Percentiles rank a stretch among this genome's conserved stretches.
Conservation (phyloP, 2,113 vertebrate species). For the Centropristis striata region DNA sequence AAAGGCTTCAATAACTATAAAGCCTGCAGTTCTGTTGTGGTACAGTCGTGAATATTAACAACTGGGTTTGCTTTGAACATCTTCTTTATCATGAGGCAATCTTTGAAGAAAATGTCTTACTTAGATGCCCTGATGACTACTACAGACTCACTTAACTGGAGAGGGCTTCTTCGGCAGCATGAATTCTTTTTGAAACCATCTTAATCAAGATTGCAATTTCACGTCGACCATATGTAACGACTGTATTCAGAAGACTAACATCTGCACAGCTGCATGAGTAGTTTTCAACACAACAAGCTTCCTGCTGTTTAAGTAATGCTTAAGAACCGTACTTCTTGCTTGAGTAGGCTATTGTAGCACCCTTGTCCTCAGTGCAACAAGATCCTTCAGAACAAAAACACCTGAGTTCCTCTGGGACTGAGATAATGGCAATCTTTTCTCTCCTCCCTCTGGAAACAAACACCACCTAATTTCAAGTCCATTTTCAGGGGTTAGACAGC, state of each 20-base stretch:
- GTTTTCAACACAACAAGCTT: neutral
- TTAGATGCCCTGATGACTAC: neutral
- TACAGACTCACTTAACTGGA: neutral
- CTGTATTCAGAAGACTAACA: neutral
- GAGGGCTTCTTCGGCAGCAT: neutral
- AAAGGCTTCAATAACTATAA: neutral
- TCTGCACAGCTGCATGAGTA: neutral
- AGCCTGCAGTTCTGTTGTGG: neutral
- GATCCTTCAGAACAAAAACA: conserved; percentile 40
- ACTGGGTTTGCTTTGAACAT: neutral
- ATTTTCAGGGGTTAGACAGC: conserved; percentile 37
- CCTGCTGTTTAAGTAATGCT: conserved; percentile 4
- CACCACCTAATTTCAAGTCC: conserved; percentile 26
- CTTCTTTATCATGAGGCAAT: neutral
- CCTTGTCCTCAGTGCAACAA: conserved; percentile 7
- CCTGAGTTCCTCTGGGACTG: conserved; percentile 25
- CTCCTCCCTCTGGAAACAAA: conserved; percentile 45
- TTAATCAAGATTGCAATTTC: neutral
- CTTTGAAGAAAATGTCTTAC: neutral
- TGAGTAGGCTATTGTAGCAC: conserved; percentile 19
- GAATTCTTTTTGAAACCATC: neutral
- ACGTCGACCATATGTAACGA: neutral
- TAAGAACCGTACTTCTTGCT: neutral
- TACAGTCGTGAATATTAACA: neutral
- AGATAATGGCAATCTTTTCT: conserved; percentile 52